Evolutionary conservation across 2,113 vertebrate species (phyloP), one percentile per base, ranked within the genome.

Genomic region (Recurvirostra avosetta): DNA sequence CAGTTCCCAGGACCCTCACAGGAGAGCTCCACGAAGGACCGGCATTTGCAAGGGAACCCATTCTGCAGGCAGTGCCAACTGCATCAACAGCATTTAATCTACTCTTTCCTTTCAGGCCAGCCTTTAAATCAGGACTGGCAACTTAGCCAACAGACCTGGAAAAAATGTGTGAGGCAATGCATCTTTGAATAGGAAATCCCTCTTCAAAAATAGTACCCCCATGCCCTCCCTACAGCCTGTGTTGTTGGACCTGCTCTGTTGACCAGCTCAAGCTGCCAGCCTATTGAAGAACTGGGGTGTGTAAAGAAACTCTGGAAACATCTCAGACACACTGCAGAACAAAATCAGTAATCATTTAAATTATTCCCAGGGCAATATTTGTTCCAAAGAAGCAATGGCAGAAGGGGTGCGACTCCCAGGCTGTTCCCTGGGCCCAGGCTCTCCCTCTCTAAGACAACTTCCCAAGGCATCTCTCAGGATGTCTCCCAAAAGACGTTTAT

Each of bases 251-350:
- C 41, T 79, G 45, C 18, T 86, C 14, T 58, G 27, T 52, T 40
- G 38, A 88, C 27, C 6, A 6, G 18, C 75, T 80, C 6, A 3
- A 86, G 38, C 9, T 90, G 82, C 74, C 21, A 49, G 29, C 34
- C 25, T 38, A 12, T 45, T 0, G 0, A 86, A 74, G 50, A 76
- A 41, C 17, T 7, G 13, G 5, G 6, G 4, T 13, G 7, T 56
- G 55, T 25, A 50, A 93, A 86, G 36, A 76, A 62, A 86, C n/a
- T 61, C 58, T 72, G 79, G 85, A 41, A 92, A 52, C 58, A 79
- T 56, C 58, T 90, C 71, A 53, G 50, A 88, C 23, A 65, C 27
- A 15, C 15, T 62, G 66, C 62, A 65, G 58, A 92, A 82, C 32
- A 91, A 88, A 94, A 78, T 73, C 62, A 71, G 62, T 27, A 61